Percentiles rank a stretch among this genome's conserved stretches.
phyloP scores from a whole-genome alignment of 2,113 vertebrate species.

The Gavialis gangeticus region DNA sequence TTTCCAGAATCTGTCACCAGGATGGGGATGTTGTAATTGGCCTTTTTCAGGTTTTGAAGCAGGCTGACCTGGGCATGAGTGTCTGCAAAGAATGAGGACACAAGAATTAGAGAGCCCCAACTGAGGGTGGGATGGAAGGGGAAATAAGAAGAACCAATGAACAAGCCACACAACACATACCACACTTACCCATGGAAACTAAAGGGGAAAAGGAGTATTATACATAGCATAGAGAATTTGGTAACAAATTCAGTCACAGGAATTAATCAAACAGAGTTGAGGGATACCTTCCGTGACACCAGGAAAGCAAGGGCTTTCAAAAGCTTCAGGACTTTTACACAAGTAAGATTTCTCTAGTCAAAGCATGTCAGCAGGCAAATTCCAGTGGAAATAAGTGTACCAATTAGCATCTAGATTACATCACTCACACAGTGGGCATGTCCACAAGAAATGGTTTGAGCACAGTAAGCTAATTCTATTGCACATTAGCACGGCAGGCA shows the following conservation, averaged over 20 bases:
- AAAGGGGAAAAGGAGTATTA: not conserved
- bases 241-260: not conserved
- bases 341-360: not conserved
- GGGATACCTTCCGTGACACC: not conserved
- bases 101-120: not conserved
- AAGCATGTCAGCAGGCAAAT: not conserved
- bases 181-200: not conserved
- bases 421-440: not conserved
- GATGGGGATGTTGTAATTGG: conserved; percentile 95
- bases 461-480: too few species aligned
- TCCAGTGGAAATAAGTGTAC: not conserved
- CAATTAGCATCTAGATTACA: not conserved
- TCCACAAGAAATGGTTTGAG: too few species aligned
- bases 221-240: not conserved
- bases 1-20: conserved; percentile 95
- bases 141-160: not conserved
- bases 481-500: too few species aligned
- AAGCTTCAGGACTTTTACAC: not conserved
- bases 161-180: not conserved
- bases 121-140: accelerated
- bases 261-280: not conserved
- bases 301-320: not conserved
- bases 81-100: conserved; percentile 74
- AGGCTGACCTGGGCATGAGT: conserved; percentile 94
- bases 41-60: conserved; percentile 94